phyloP scores from a whole-genome alignment of 2,888 invertebrate species.

The Apomyelois bistriatella region DNA sequence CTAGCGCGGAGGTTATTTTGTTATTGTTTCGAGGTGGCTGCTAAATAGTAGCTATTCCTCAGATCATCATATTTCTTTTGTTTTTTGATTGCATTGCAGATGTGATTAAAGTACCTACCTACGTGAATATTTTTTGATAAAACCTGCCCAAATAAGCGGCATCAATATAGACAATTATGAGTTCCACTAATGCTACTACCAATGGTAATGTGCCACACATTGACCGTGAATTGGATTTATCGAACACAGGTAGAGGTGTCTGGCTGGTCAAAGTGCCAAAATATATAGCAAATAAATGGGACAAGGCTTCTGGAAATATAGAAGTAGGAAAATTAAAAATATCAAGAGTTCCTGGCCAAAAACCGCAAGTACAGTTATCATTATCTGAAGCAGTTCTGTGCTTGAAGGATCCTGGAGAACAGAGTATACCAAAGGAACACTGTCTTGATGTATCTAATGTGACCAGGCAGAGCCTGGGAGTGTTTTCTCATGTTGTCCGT shows the following conservation, averaged over 20 bases:
- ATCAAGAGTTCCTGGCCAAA: conserved; percentile 87
- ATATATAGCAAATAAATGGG: conserved; percentile 97
- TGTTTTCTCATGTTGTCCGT: conserved; percentile 93
- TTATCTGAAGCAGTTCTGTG: conserved; percentile 90
- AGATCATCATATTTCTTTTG: too few species aligned
- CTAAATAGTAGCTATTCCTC: too few species aligned
- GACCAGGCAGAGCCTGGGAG: conserved; percentile 93
- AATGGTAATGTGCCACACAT: conserved; percentile 66
- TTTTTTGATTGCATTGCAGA: too few species aligned
- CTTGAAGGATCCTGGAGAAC: conserved; percentile 87
- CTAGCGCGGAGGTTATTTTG: too few species aligned
- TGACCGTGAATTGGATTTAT: conserved; percentile 91
- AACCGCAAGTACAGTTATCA: conserved; percentile 92
- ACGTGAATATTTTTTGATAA: too few species aligned
- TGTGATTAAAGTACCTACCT: too few species aligned
- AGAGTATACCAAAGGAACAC: conserved; percentile 94
- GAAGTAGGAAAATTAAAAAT: conserved; percentile 97
- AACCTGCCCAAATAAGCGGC: neutral
- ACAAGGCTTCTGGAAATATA: conserved; percentile 92
- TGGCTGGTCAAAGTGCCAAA: conserved; percentile 99
- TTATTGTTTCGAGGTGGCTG: too few species aligned
- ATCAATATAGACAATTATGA: conserved; percentile 27
- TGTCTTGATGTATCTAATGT: conserved; percentile 94
- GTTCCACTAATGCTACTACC: conserved; percentile 27
- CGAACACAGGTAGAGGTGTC: conserved; percentile 93